phyloP scores from a whole-genome alignment of 2,113 vertebrate genomes.

The Caranx ignobilis region DNA sequence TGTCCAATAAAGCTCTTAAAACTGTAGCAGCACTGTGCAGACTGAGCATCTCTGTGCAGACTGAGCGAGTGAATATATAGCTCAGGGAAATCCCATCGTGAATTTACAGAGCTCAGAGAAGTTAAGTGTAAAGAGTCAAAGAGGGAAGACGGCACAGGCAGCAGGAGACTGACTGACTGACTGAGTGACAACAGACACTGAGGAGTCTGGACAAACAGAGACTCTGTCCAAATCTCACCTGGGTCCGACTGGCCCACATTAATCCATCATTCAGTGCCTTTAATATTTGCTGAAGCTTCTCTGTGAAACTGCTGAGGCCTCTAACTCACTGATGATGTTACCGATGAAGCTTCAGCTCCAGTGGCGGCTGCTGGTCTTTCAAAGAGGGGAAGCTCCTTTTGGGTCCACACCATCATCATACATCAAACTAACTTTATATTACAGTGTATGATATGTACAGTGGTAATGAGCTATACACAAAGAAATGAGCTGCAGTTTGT shows the following conservation, averaged over 20 bases:
- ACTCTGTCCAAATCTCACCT: slow-evolving; percentile 42
- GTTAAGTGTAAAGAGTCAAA: not conserved
- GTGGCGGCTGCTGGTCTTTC: no score
- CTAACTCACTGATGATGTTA: no score
- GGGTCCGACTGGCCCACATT: slow-evolving; percentile 30
- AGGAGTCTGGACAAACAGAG: slow-evolving; percentile 22
- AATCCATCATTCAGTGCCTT: slow-evolving; percentile 45
- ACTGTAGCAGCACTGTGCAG: not conserved
- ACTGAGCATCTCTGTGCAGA: not conserved
- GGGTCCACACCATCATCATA: no score
- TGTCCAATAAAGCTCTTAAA: slow-evolving; percentile 36
- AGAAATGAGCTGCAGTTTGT: no score
- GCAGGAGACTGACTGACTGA: not conserved
- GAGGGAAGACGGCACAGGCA: slow-evolving; percentile 16
- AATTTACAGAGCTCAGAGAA: not conserved
- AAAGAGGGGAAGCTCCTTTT: no score
- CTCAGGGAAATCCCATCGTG: slow-evolving; percentile 24
- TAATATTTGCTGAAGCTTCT: not conserved
- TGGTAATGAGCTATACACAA: no score
- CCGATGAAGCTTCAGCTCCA: no score
- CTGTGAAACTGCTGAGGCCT: no score
- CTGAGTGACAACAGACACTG: not conserved
- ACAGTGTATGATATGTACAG: no score
- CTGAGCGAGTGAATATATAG: slow-evolving; percentile 11
- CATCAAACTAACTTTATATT: no score